A percentile compares a stretch with the other conserved stretches of the same genome.
Evolutionary conservation across 2,797 vertebrate genomes (phyloP).

Genomic region (Phalanger gymnotis): DNA sequence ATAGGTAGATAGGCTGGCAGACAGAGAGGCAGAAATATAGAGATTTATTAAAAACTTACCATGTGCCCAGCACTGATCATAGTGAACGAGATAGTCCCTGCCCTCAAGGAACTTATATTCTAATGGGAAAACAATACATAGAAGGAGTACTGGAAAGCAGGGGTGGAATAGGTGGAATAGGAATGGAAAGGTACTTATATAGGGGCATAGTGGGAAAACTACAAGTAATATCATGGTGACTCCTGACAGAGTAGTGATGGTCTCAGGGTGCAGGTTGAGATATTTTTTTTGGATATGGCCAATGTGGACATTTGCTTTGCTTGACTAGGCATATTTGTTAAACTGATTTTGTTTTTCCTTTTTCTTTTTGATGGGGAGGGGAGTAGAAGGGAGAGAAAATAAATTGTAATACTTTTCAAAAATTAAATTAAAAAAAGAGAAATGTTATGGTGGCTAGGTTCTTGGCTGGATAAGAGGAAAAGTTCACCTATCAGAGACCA

Average conservation of each 20-base stretch:
- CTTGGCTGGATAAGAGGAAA: neutral
- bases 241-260: neutral
- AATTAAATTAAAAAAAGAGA: neutral
- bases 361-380: neutral
- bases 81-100: neutral
- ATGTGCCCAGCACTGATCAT: too few relatives aligned
- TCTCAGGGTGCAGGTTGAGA: neutral
- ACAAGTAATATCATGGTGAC: neutral
- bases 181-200: neutral
- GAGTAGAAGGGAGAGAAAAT: neutral
- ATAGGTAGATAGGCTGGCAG: too few relatives aligned
- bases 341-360: neutral
- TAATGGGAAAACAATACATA: neutral
- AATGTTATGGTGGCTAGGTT: neutral
- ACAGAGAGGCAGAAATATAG: neutral
- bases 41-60: neutral
- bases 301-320: neutral
- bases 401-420: neutral
- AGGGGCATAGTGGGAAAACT: neutral
- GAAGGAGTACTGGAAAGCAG: neutral
- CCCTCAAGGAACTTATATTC: neutral
- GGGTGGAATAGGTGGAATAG: neutral
- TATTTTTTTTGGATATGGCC: neutral
- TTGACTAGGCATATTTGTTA: neutral
- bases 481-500: neutral